Evolutionary conservation across 1,140 invertebrate genomes (phyloP).

Genomic region (Dreissena polymorpha): DNA sequence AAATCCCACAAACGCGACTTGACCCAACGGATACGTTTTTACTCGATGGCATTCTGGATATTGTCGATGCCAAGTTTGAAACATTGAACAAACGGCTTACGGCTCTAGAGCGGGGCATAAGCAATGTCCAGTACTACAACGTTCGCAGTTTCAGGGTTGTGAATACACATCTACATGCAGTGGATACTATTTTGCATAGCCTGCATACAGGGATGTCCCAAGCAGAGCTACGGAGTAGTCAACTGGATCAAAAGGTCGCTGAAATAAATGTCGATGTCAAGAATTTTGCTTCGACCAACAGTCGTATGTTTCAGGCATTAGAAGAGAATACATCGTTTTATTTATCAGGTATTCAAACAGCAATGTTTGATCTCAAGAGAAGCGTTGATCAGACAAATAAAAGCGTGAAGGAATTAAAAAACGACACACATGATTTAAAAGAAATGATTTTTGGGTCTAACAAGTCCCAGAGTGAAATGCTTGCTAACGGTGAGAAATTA

Average conservation of each 20-base stretch:
- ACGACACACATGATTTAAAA: slow-evolving; percentile 10
- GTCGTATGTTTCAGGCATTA: slow-evolving; percentile 49
- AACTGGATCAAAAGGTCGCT: slow-evolving; percentile 15
- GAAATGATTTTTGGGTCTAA: background rate
- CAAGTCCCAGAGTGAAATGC: slow-evolving; percentile 5
- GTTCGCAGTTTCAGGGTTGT: slow-evolving; percentile 59
- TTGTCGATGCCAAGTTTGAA: slow-evolving; percentile 68
- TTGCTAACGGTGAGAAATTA: slow-evolving; percentile 3
- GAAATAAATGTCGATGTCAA: slow-evolving; percentile 29
- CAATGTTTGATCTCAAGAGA: slow-evolving; percentile 10
- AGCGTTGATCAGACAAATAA: slow-evolving; percentile 17
- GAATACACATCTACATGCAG: slow-evolving; percentile 51
- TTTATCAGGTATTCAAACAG: slow-evolving; percentile 17
- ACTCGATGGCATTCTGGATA: slow-evolving; percentile 52
- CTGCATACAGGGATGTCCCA: slow-evolving; percentile 22
- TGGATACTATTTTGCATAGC: slow-evolving; percentile 40
- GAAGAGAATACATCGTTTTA: slow-evolving; percentile 47
- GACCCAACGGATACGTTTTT: slow-evolving; percentile 34
- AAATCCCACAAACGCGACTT: too few relatives aligned
- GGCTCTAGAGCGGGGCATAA: slow-evolving; percentile 59
- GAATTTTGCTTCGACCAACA: slow-evolving; percentile 36
- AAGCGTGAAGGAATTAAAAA: slow-evolving; percentile 8
- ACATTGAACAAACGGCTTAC: slow-evolving; percentile 61
- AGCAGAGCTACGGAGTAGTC: background rate
- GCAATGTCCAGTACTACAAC: slow-evolving; percentile 63